Evolutionary conservation across 2,113 vertebrate genomes (phyloP).

Genomic region (Dipodomys merriami): DNA sequence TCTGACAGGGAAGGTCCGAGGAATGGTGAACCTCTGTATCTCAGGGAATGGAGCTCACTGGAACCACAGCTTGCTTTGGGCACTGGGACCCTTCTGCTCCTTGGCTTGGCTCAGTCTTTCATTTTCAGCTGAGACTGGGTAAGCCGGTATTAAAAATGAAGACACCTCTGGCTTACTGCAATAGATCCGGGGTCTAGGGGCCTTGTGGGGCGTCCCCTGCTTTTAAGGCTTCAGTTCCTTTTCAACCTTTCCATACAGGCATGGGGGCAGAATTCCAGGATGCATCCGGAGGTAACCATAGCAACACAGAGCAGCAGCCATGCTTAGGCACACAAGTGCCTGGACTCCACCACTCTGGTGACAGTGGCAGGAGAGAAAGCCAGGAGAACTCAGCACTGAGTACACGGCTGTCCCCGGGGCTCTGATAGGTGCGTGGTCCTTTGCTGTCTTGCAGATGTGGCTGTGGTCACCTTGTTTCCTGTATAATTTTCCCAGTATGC

Average conservation of each 20-base stretch:
- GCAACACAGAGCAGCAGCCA: rapidly evolving
- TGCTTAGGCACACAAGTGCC: rapidly evolving
- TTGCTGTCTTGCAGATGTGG: not conserved
- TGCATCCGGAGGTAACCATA: not conserved
- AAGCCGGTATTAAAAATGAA: conserved; percentile 19
- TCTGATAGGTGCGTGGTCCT: rapidly evolving
- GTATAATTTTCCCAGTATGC: no score
- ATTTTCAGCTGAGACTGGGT: not conserved
- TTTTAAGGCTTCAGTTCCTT: not conserved
- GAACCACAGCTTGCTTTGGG: no score
- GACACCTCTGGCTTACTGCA: not conserved
- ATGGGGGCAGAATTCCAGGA: not conserved
- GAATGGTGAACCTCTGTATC: no score
- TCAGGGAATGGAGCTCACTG: not conserved
- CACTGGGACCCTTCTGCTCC: rapidly evolving
- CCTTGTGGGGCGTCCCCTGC: rapidly evolving
- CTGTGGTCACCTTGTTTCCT: not conserved
- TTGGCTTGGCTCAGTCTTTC: rapidly evolving
- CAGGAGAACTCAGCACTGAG: rapidly evolving
- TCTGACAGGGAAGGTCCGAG: rapidly evolving
- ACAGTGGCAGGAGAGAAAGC: not conserved
- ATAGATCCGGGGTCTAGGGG: not conserved
- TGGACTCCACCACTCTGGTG: rapidly evolving
- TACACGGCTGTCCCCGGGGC: rapidly evolving
- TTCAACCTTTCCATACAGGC: not conserved